Evolutionary conservation across 2,113 vertebrate genomes (phyloP), one percentile per base, ranked within the genome.

Genomic region (Bufo gargarizans): DNA sequence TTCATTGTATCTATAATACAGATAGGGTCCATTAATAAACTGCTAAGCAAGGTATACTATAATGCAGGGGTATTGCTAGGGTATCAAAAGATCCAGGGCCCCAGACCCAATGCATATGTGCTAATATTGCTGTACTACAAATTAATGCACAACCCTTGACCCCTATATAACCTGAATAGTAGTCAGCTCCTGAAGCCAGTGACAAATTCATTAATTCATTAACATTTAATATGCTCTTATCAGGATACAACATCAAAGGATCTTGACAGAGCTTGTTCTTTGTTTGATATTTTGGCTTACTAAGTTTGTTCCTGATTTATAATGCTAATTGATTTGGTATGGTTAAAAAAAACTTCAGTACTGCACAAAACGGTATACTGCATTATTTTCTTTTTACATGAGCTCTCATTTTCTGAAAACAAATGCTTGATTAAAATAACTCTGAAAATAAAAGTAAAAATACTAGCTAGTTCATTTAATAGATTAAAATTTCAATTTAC

Each of bases 211-310:
- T 33, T 33, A 33, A 33, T 33, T 33, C 33, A 65, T 86, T 78
- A 78, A 67, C 74, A 78, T 77, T 78, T 77, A 59, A 78, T 77
- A 78, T 19, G 61, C 17, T 63, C 72, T 86, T 86, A 86, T 86
- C 84, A 50, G 49, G 55, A 65, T 53, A 22, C 19, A 78, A 78
- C 74, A 86, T 86, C 74, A 86, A 86, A 14, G 85, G 56, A 86
- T 78, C 20, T 67, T 65, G 20, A 61, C 43, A 43, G 53, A 43
- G 33, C 33, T 45, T 47, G 84, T 61, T 76, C 43, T 63, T 67
- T 55, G 33, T 45, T 14, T 45, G 74, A 61, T 69, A 71, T 61
- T 49, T 78, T 65, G n/a, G 45, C 33, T 33, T 55, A 19, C 55
- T 45, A 33, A 61, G 59, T 67, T 53, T 86, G 85, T 78, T 78